Evolutionary conservation across 2,113 vertebrate genomes (phyloP).

Genomic region (Gobio gobio): DNA sequence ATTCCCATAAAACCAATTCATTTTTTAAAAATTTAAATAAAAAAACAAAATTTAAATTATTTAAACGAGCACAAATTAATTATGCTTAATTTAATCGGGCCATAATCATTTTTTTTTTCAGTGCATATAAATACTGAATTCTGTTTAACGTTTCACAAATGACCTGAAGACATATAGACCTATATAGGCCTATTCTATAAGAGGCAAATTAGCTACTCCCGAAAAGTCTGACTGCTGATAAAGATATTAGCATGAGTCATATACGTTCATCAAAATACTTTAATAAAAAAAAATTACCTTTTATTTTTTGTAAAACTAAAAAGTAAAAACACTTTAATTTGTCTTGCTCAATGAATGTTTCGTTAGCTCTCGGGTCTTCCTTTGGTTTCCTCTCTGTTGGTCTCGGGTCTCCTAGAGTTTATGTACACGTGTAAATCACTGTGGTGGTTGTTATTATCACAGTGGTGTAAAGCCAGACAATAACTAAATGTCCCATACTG

Average conservation of each 20-base stretch:
- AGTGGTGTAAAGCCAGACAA: not conserved
- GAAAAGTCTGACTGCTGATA: not conserved
- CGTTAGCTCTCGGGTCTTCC: not conserved
- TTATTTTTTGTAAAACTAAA: not conserved
- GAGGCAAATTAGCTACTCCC: not conserved
- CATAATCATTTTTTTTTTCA: too few species aligned
- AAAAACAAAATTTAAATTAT: too few species aligned
- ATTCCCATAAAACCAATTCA: too few species aligned
- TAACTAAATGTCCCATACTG: not conserved
- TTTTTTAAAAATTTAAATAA: too few species aligned
- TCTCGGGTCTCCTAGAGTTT: not conserved
- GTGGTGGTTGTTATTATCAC: not conserved
- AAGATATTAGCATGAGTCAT: not conserved
- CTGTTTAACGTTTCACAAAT: not conserved
- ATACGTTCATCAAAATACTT: not conserved
- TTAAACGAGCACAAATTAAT: too few species aligned
- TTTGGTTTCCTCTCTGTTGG: not conserved
- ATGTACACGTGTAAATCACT: not conserved
- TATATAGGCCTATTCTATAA: not conserved
- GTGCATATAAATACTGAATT: not conserved
- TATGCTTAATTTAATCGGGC: too few species aligned
- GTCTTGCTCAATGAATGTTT: not conserved
- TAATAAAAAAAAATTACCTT: not conserved
- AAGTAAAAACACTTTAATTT: not conserved
- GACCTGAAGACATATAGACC: not conserved